A percentile compares a stretch with the other conserved stretches of the same genome.
Evolutionary conservation across 1,140 invertebrate species (phyloP).

Genomic region (Mya arenaria): DNA sequence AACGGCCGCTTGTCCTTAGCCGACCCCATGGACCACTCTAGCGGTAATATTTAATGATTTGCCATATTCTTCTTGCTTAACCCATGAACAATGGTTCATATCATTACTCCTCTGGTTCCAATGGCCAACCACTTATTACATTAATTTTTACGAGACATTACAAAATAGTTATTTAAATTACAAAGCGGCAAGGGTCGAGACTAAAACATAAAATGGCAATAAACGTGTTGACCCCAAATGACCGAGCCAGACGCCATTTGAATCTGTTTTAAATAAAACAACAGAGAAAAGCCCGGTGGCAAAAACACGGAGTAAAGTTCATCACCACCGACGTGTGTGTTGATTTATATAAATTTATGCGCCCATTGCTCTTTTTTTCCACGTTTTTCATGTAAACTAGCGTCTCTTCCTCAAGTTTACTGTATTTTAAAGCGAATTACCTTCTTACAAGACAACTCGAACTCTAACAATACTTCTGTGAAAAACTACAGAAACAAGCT

Average conservation of each 20-base stretch:
- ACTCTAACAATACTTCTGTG: too few relatives aligned
- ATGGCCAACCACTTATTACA: constrained; percentile 39
- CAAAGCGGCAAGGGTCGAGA: constrained; percentile 11
- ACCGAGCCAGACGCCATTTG: neutral
- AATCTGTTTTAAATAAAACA: too few relatives aligned
- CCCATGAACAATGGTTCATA: constrained; percentile 6
- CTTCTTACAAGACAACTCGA: too few relatives aligned
- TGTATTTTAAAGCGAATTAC: too few relatives aligned
- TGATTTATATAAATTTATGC: too few relatives aligned
- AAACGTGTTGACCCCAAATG: constrained; percentile 29
- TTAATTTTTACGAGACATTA: constrained; percentile 53
- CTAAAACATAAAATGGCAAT: constrained; percentile 44
- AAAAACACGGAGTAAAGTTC: too few relatives aligned
- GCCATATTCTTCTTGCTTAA: constrained; percentile 38
- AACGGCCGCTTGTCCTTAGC: constrained; percentile 26
- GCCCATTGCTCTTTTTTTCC: too few relatives aligned
- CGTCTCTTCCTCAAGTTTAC: too few relatives aligned
- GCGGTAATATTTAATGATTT: constrained; percentile 47
- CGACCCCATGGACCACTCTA: constrained; percentile 40
- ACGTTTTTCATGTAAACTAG: too few relatives aligned
- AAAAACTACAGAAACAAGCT: too few relatives aligned
- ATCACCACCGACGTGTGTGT: too few relatives aligned
- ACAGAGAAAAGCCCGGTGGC: too few relatives aligned
- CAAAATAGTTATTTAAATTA: constrained; percentile 48
- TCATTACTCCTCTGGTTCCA: constrained; percentile 24